Evolutionary conservation across 1,140 invertebrate genomes (phyloP).

Genomic region (Platyura marginata): DNA sequence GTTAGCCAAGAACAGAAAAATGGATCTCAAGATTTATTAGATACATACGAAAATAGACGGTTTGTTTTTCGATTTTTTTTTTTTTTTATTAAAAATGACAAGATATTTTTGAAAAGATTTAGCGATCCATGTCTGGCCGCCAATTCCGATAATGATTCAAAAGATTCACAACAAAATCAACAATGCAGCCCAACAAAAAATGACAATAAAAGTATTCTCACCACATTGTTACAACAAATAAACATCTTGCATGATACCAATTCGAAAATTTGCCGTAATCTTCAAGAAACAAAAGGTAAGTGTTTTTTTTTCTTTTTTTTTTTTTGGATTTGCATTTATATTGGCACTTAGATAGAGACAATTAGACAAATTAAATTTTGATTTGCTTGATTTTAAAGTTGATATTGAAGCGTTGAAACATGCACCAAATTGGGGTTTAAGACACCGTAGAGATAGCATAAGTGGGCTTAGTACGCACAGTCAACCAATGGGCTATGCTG

Average conservation of each 20-base stretch:
- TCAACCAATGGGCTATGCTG: conserved; percentile 20
- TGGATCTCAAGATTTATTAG: background rate
- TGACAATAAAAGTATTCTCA: conserved; percentile 18
- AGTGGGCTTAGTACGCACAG: conserved; percentile 25
- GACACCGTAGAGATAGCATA: conserved; percentile 27
- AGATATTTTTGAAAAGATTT: conserved; percentile 9
- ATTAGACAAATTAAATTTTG: background rate
- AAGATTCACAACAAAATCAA: conserved; percentile 20
- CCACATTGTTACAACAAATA: conserved; percentile 21
- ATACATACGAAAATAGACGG: background rate
- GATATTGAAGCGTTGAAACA: conserved; percentile 27
- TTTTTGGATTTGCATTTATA: background rate
- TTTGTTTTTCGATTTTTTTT: background rate
- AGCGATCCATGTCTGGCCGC: conserved; percentile 22
- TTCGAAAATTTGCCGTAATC: conserved; percentile 23
- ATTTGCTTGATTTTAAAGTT: conserved; percentile 11
- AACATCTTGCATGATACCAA: conserved; percentile 23
- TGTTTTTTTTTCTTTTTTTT: background rate
- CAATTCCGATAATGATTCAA: conserved; percentile 20
- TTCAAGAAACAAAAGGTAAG: conserved; percentile 24
- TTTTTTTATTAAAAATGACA: background rate
- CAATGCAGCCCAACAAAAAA: conserved; percentile 13
- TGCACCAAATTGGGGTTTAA: conserved; percentile 21
- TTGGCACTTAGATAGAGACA: background rate
- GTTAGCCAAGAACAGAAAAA: background rate